phyloP scores from a whole-genome alignment of 2,888 invertebrate species.

The Lasioglossum villosulum region DNA sequence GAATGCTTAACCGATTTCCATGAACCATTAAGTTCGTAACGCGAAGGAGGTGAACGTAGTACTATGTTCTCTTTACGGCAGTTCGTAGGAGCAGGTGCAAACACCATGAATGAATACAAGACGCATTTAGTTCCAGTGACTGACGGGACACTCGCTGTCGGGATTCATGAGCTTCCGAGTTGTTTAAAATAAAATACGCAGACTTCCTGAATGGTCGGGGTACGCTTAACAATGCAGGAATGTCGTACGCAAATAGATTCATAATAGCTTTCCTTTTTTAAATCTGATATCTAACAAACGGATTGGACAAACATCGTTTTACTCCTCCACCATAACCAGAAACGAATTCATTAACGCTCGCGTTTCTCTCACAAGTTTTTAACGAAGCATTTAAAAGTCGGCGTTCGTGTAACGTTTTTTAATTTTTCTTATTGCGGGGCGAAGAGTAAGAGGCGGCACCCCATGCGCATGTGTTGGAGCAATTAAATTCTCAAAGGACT shows the following conservation, averaged over 20 bases:
- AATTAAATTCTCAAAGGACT: not conserved
- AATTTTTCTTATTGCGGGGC: not conserved
- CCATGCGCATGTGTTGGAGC: not conserved
- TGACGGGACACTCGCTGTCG: not conserved
- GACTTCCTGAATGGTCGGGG: not conserved
- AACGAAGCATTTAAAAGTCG: not conserved
- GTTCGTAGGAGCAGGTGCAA: not conserved
- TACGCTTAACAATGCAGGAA: not conserved
- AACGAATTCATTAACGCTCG: not conserved
- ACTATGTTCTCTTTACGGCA: not conserved
- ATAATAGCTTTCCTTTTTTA: no score
- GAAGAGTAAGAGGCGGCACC: not conserved
- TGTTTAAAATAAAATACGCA: not conserved
- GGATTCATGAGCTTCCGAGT: conserved; percentile 4
- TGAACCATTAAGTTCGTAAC: not conserved
- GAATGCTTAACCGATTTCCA: not conserved
- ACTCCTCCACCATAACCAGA: not conserved
- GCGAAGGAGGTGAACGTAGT: not conserved
- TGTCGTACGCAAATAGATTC: not conserved
- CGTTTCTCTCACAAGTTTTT: not conserved
- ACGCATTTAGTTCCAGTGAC: conserved; percentile 15
- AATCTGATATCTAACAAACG: no score
- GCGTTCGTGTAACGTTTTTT: not conserved
- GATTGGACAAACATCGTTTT: not conserved
- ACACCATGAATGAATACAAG: not conserved